Evolutionary conservation across 2,113 vertebrate genomes (phyloP), one percentile per base, ranked within the genome.

Genomic region (Cryptomyrus ogoouensis): DNA sequence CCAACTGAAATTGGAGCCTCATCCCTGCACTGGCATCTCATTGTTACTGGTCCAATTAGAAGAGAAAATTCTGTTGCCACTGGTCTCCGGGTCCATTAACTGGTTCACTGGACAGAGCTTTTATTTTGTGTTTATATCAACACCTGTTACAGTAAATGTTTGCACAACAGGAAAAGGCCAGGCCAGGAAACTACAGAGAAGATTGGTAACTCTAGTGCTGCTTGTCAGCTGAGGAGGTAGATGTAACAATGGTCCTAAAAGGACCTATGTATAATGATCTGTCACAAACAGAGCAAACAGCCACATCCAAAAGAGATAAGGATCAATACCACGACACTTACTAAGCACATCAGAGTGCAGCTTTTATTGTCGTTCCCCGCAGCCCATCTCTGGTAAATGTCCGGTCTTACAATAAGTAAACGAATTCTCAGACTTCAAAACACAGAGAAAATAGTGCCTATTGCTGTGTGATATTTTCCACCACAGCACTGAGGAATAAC

Each of bases 1-100:
- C 66, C 52, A 42, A 50, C 52, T 90, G 91, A 91, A 85, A 56
- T 77, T 83, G 77, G 89, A 90, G 90, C 88, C 91, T 77, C 88
- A 77, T 88, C 84, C 70, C 17, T 77, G 86, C 58, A 88, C 83
- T 56, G 70, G 74, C 35, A 50, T 53, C 85, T 49, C n/a, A 50
- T 50, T 50, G 58, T 46, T 27, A 77, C 88, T 80, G 66, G 46
- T 80, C 62, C 46, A 39, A 89, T 80, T 46, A 42, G 44, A 49
- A 50, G 44, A 80, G 47, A n/a, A 27, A n/a, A 19, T 47, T 80
- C 74, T 80, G 31, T 56, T 56, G 44, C 58, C 56, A 70, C 74
- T 80, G 74, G 35, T 39, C 74, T 39, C 62, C 13, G 15, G 74
- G 74, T 80, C 74, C 74, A 80, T 80, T 80, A 80, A 80, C 31